A percentile compares a stretch with the other conserved stretches of the same genome.
These are phyloP conservation scores for Cyclophora albipunctata DNA, from an alignment of 2,888 invertebrate genomes.

Conservation along the genomic window DNA sequence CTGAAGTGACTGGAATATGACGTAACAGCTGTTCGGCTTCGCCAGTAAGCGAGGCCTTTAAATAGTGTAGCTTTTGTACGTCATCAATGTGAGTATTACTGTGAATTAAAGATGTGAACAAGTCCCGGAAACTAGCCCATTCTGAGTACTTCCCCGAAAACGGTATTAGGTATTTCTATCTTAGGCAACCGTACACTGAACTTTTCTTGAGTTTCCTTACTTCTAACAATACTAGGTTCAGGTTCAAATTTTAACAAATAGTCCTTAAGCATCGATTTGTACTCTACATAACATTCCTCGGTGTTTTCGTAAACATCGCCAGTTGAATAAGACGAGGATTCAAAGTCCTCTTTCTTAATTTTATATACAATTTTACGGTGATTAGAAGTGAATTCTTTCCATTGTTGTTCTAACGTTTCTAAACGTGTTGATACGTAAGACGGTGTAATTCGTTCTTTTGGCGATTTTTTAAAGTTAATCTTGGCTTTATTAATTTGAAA, in stretches of 20 bases:
- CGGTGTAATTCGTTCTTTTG: not conserved
- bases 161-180: not conserved
- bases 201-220: not conserved
- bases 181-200: not conserved
- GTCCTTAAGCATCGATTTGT: not conserved
- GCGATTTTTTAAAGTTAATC: not conserved
- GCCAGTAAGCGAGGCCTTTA: constrained; percentile 1
- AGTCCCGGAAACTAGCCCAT: constrained; percentile 2
- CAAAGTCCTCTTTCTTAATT: not conserved
- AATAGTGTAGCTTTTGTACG: constrained; percentile 5
- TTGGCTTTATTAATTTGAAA: not conserved
- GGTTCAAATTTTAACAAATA: not conserved
- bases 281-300: not conserved
- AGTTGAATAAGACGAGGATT: not conserved
- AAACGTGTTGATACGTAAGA: not conserved
- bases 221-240: not conserved
- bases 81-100: not conserved
- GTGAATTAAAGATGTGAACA: constrained; percentile 4
- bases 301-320: not conserved
- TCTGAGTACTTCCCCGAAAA: constrained; percentile 5
- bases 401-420: not conserved
- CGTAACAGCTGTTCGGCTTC: constrained; percentile 1
- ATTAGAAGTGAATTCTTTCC: not conserved
- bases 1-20: constrained; percentile 1
- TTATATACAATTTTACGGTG: not conserved